A percentile compares a stretch with the other conserved stretches of the same genome.
Conservation (phyloP, 2,888 invertebrate species). For the Acleris literana region DNA sequence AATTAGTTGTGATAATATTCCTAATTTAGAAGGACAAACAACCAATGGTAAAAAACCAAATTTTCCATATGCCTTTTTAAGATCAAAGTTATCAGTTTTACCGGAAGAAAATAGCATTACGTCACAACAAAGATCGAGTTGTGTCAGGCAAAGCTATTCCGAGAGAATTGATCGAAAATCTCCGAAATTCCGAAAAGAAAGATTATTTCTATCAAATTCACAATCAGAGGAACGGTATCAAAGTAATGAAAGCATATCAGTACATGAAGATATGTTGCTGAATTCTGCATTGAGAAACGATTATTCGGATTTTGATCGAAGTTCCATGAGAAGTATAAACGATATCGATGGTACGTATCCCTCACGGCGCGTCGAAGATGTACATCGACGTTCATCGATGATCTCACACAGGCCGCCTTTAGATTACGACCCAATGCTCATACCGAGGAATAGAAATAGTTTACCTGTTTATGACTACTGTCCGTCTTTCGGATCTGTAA, state of each 20-base stretch:
- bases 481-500: constrained; percentile 67
- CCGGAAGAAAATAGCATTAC: constrained; percentile 88
- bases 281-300: constrained; percentile 68
- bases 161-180: constrained; percentile 78
- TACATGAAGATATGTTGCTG: constrained; percentile 74
- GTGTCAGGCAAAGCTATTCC: constrained; percentile 80
- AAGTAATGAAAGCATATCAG: constrained; percentile 77
- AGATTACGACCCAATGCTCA: constrained; percentile 79
- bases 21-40: constrained; percentile 81
- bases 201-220: constrained; percentile 75
- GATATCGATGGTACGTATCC: constrained; percentile 67
- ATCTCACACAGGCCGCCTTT: constrained; percentile 72
- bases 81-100: constrained; percentile 89
- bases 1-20: constrained; percentile 88
- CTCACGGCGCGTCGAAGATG: constrained; percentile 62
- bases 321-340: constrained; percentile 74
- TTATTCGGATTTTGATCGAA: constrained; percentile 63
- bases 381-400: constrained; percentile 73
- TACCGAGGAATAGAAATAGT: constrained; percentile 78
- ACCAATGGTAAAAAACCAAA: constrained; percentile 85
- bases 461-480: constrained; percentile 78
- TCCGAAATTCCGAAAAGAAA: constrained; percentile 71
- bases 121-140: constrained; percentile 75
- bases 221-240: constrained; percentile 85
- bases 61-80: constrained; percentile 90